Evolutionary conservation across 1,140 invertebrate genomes (phyloP).

Genomic region (Cyclargus thomasi): DNA sequence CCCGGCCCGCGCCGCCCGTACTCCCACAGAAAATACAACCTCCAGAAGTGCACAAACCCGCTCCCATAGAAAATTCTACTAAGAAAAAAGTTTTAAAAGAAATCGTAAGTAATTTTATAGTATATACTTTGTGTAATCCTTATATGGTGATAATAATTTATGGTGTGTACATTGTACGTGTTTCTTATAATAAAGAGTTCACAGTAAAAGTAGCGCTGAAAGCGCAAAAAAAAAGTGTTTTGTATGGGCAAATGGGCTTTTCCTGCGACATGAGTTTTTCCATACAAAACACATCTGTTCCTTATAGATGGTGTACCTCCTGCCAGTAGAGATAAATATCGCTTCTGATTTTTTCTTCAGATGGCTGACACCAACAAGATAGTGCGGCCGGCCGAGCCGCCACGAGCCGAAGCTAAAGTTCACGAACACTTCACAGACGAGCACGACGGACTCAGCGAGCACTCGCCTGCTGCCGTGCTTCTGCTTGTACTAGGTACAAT

Average conservation of each 20-base stretch:
- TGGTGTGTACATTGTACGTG: too few species aligned
- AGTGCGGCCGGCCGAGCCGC: background rate
- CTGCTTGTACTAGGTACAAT: conserved; percentile 83
- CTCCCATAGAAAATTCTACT: conserved; percentile 29
- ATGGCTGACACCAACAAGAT: background rate
- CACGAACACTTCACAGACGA: conserved; percentile 39
- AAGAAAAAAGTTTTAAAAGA: conserved; percentile 37
- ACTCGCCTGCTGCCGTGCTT: conserved; percentile 87
- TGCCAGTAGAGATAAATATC: too few species aligned
- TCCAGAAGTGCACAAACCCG: conserved; percentile 23
- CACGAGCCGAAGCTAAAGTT: conserved; percentile 19
- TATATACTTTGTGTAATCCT: too few species aligned
- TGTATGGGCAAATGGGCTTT: too few species aligned
- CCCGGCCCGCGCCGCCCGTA: conserved; percentile 26
- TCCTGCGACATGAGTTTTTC: too few species aligned
- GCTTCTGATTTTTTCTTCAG: background rate
- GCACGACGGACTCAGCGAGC: conserved; percentile 79
- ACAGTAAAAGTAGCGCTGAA: too few species aligned
- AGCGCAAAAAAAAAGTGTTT: too few species aligned
- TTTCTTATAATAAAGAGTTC: too few species aligned
- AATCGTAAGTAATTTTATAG: conserved; percentile 23
- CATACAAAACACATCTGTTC: too few species aligned
- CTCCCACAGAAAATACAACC: conserved; percentile 11
- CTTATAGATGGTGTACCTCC: too few species aligned
- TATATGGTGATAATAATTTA: too few species aligned